Evolutionary conservation across 2,888 invertebrate species (phyloP).

Genomic region (Plebejus anna): DNA sequence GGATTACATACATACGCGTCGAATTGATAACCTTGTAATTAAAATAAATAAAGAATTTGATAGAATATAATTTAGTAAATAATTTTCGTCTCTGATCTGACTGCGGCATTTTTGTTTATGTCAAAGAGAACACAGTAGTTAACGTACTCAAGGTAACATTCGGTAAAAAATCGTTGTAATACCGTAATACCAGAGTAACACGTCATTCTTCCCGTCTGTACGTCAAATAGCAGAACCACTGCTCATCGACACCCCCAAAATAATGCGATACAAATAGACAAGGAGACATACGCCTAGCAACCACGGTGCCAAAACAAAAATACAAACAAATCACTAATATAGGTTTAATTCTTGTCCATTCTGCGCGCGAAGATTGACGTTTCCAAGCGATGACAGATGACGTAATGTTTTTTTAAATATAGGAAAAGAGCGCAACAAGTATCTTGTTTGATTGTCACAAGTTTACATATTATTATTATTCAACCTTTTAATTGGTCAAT

Average conservation of each 20-base stretch:
- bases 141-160: background rate
- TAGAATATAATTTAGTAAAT: too few species aligned
- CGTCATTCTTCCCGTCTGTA: background rate
- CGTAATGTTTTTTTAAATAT: background rate
- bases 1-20: too few species aligned
- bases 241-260: conserved; percentile 18
- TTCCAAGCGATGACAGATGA: background rate
- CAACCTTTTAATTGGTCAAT: too few species aligned
- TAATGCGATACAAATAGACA: conserved; percentile 18
- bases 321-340: conserved; percentile 8
- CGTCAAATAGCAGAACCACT: background rate
- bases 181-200: background rate
- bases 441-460: too few species aligned
- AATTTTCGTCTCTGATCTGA: too few species aligned
- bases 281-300: conserved; percentile 17
- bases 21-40: too few species aligned
- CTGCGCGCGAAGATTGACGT: conserved; percentile 9
- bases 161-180: background rate
- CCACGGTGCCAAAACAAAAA: conserved; percentile 11
- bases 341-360: conserved; percentile 1
- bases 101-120: too few species aligned
- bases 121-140: too few species aligned
- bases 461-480: too few species aligned
- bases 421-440: background rate
- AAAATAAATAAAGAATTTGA: too few species aligned